Evolutionary conservation across 2,797 vertebrate genomes (phyloP), one percentile per base, ranked within the genome.

Genomic region (Acanthiza pusilla): DNA sequence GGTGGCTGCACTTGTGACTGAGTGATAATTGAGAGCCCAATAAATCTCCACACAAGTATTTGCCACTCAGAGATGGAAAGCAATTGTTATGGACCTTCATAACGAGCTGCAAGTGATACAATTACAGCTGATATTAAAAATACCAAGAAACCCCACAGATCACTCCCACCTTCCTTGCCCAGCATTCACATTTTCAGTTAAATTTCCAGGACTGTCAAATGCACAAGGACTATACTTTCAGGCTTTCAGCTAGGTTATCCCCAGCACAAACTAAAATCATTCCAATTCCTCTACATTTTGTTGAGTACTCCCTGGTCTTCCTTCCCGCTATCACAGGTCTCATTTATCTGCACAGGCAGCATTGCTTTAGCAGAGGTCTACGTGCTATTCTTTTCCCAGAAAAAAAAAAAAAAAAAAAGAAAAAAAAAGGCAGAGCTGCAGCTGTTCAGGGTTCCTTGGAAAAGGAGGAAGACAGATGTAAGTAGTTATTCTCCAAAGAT

Each of bases 21-120:
- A 65, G 91, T 29, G 89, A 85, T 89, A 96, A 97, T 11, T 89
- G 91, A 94, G 92, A 96, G 95, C 83, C 80, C 72, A 74, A 89
- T 85, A 93, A 91, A 92, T 93, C 94, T 93, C 89, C 91, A 91
- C 72, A 58, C 72, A 79, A 95, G 63, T 32, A 94, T 94, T 88
- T 93, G 85, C 85, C 85, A 76, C 82, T 82, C 79, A n/a, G 62
- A 82, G 40, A 57, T 80, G 73, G 66, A 90, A 93, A 94, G 65
- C 23, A 43, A 77, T 50, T 61, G 63, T 61, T 58, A 50, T 1
- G 29, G 83, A 84, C 18, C 78, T 88, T 82, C 27, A 5, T 18
- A 85, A 91, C 0, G 0, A 7, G 16, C 65, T 40, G 43, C 5
- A 14, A 77, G 43, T 7, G 5, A 38, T 65, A 92, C 66, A 67